Base-by-base conservation (phyloP, 1,140 invertebrate genomes). In the Philotrypesis tridentata region DNA sequence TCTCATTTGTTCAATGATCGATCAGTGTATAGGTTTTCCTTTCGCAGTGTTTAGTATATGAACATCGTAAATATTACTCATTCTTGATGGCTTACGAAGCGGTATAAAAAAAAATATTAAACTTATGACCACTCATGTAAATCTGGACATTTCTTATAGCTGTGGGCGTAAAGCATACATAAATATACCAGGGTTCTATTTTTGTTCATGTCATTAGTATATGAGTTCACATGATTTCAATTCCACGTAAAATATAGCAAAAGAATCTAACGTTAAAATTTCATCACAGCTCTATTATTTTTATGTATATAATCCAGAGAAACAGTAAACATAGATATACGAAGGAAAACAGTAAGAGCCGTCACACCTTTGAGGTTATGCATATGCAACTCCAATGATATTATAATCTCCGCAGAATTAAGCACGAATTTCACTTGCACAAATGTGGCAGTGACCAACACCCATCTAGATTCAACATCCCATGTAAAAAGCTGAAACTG, bases 401-500 rank as follows among this genome's bases (percentile, higher is more conserved):
- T n/a, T n/a, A 55, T 55, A 55, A 55, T 55, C 17, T 17, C 48
- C 17, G 40, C 40, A 55, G 48, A 55, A 14, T 55, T n/a, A n/a
- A n/a, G n/a, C 48, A 17, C 48, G n/a, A 55, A 55, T 55, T 55
- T 55, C 48, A 55, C 48, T 55, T 55, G 21, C 48, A 55, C 48
- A 55, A 55, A 55, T 21, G 48, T 6, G 48, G 17, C 48, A 17
- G 48, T 55, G 48, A n/a, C 48, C 48, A 65, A 65, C 12, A 25
- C 61, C 27, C 25, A 25, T 8, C 25, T 4, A 25, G 61, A 11
- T 27, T 11, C 23, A 7, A 31, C 67, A 33, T 21, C 31, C 8
- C 67, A n/a, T 17, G 55, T 25, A 80, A 73, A 73, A 73, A 65
- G 55, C 43, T 63, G 25, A 14, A 65, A 29, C 63, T 43, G 43